Base-by-base conservation (phyloP, 2,888 invertebrate genomes). In the Caenorhabditis sinica region DNA sequence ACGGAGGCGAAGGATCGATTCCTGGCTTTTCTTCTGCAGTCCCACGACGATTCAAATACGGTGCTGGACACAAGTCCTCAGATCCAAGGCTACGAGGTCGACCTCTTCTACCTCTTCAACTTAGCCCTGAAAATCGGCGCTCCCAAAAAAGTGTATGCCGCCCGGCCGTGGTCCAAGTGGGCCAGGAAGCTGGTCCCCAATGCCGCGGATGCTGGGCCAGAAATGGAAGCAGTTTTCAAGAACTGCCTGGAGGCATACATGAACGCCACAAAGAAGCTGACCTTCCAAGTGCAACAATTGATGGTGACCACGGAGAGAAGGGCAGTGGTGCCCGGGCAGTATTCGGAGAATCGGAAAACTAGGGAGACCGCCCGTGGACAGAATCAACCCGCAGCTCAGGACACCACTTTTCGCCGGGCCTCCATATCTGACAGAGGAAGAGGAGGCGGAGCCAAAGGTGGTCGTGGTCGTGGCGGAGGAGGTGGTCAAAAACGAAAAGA, bases 61-160 rank as follows among this genome's bases (percentile, higher is more conserved):
- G 20, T 53, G n/a, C 15, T 75, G 65, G 25, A 56, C 36, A 13
- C 61, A 13, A 28, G 17, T 23, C 63, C 45, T 3, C 13, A 9
- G 11, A 79, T 79, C 49, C 79, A 72, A 23, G 71, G 95, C 89
- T 95, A 95, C 88, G 98, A 98, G 93, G 96, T 99, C 25, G 97
- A 98, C 93, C 94, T 98, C 20, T 97, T 97, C 93, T 95, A 96
- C 87, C 93, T 96, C 43, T 96, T 95, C 94, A 94, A 94, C 93
- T 95, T 96, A 17, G 97, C 98, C 0, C 95, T 96, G 91, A 96
- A 97, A 93, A 94, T 96, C 49, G 98, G 98, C 30, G 98, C 98
- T 2, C 97, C 96, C 93, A 98, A 97, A 93, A 95, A 80, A 20
- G 83, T 87, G 13, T 65, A 76, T 1, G n/a, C 63, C 0, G 20